phyloP scores from a whole-genome alignment of 1,140 invertebrate species.

The Drosophila arawakana region DNA sequence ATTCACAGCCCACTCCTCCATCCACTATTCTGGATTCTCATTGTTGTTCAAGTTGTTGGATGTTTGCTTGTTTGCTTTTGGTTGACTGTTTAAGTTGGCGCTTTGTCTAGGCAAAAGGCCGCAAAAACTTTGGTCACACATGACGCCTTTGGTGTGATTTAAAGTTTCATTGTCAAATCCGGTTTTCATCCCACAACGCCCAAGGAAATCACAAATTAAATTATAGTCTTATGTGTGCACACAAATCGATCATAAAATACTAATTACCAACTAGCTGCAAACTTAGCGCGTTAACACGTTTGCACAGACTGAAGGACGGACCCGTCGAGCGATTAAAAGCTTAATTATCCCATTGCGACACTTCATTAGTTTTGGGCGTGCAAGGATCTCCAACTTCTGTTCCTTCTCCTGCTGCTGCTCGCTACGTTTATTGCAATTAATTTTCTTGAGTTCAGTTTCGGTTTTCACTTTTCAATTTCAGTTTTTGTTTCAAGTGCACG shows the following conservation, averaged over 20 bases:
- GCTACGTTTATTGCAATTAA: conserved; percentile 81
- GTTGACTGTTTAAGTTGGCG: conserved; percentile 75
- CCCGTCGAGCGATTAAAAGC: conserved; percentile 73
- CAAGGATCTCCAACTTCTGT: conserved; percentile 41
- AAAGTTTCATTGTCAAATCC: conserved; percentile 46
- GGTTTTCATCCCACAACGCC: background rate
- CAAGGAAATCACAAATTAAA: conserved; percentile 68
- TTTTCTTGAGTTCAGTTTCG: conserved; percentile 71
- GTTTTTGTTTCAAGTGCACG: conserved; percentile 65
- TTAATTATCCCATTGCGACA: conserved; percentile 83
- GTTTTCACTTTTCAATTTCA: conserved; percentile 3
- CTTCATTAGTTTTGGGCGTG: conserved; percentile 78
- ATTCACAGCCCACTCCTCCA: background rate
- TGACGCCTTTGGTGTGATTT: conserved; percentile 45
- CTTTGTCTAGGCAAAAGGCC: conserved; percentile 53
- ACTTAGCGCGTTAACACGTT: conserved; percentile 66
- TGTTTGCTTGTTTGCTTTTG: conserved; percentile 65
- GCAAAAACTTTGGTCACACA: conserved; percentile 65
- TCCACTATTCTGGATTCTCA: background rate
- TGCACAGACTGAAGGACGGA: conserved; percentile 21
- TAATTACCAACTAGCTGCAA: conserved; percentile 63
- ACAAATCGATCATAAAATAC: conserved; percentile 82
- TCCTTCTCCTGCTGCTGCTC: conserved; percentile 15
- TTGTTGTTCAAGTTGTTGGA: conserved; percentile 51
- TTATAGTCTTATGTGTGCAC: conserved; percentile 70